Evolutionary conservation across 2,113 vertebrate species (phyloP), one percentile per base, ranked within the genome.

Genomic region (Macroglossus sobrinus): DNA sequence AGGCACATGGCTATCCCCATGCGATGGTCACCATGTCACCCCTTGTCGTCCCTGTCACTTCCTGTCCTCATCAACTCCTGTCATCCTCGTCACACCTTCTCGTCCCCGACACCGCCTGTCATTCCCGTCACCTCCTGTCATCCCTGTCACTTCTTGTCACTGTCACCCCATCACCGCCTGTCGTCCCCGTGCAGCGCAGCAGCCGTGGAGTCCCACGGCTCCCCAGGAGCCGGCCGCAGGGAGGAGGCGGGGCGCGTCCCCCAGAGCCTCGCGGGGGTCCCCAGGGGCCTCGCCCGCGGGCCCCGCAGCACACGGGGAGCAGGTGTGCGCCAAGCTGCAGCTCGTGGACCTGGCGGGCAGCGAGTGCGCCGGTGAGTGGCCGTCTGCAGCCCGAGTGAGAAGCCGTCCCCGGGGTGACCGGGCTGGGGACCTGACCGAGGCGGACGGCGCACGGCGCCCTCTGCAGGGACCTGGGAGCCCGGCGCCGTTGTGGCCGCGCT

Each of bases 311-410:
- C 93, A 38, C 38, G 9, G 0, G 0, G 97, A 93, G 43, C 97
- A 93, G 18, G 96, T 98, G 94, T 98, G 43, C 94, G 98, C 99
- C 7, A 98, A 98, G 86, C 96, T 99, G 96, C 99, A 99, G 97
- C 98, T 99, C 80, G 99, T 99, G 96, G 99, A 99, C 97, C 98
- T 99, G 96, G 99, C 99, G 0, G 99, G 99, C 45, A 99, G 99
- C 0, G 99, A 99, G 97, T 99, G 99, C 90, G 98, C 96, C 0
- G 99, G 99, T 99, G 97, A 98, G 98, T 0, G 18, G 2, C 28
- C 9, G 12, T 14, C 57, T 8, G 30, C 1, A n/a, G 6, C 6
- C 6, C 4, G 66, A 0, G 43, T 4, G 0, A 16, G 21, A 1
- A 0, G 43, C 45, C 43, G 26, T 9, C 21, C 6, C 53, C 2